phyloP scores from a whole-genome alignment of 2,888 invertebrate species.

The Orchestes rusci region DNA sequence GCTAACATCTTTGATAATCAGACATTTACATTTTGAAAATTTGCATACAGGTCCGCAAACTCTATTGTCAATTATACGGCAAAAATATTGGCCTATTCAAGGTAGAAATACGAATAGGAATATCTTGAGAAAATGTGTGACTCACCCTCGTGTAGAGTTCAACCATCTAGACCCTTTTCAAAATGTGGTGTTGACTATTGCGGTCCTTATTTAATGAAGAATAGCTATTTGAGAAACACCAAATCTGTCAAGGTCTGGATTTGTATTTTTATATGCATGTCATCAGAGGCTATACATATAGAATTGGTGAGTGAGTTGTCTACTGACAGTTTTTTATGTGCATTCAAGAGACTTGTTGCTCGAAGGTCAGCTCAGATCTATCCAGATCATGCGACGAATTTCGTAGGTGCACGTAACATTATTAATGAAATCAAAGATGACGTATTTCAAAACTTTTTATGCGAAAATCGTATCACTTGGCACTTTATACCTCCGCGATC shows the following conservation, averaged over 20 bases:
- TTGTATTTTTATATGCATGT: slow-evolving; percentile 24
- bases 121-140: slow-evolving; percentile 20
- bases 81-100: slow-evolving; percentile 18
- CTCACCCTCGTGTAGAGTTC: slow-evolving; percentile 16
- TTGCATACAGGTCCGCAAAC: slow-evolving; percentile 22
- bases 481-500: slow-evolving; percentile 32
- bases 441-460: slow-evolving; percentile 6
- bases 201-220: slow-evolving; percentile 22
- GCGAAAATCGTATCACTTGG: slow-evolving; percentile 24
- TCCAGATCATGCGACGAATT: slow-evolving; percentile 19
- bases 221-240: slow-evolving; percentile 14
- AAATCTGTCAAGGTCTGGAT: slow-evolving; percentile 20
- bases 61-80: slow-evolving; percentile 18
- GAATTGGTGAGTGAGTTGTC: slow-evolving; percentile 21
- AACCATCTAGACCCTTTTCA: slow-evolving; percentile 18
- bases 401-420: slow-evolving; percentile 19
- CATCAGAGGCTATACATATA: slow-evolving; percentile 23
- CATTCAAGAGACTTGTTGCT: slow-evolving; percentile 21
- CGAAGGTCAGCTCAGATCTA: slow-evolving; percentile 18
- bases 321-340: slow-evolving; percentile 18
- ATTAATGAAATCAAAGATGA: slow-evolving; percentile 5
- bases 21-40: slow-evolving; percentile 19
- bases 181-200: slow-evolving; percentile 23
- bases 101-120: slow-evolving; percentile 14
- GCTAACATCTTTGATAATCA: slow-evolving; percentile 19